A percentile compares a stretch with the other conserved stretches of the same genome.
Evolutionary conservation across 2,888 invertebrate genomes (phyloP).

Genomic region (Laspeyria flexula): DNA sequence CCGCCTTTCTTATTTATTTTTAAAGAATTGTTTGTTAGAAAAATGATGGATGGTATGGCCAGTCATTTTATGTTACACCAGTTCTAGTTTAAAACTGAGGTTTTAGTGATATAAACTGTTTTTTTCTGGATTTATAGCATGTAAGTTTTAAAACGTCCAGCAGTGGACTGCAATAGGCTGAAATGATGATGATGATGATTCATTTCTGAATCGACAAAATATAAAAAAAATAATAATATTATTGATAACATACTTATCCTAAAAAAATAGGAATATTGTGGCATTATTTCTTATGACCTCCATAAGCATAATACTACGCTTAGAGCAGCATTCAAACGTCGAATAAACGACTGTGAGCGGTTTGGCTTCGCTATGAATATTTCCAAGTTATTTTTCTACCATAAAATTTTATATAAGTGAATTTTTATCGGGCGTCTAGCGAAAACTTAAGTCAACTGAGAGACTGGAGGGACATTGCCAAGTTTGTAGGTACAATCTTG

Average conservation of each 20-base stretch:
- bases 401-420: slow-evolving; percentile 3
- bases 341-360: not conserved
- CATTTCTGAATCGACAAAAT: too few relatives aligned
- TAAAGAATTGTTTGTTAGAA: not conserved
- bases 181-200: too few relatives aligned
- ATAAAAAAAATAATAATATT: too few relatives aligned
- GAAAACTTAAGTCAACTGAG: slow-evolving; percentile 3
- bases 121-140: not conserved
- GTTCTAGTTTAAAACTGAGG: not conserved
- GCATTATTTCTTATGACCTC: not conserved
- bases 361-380: not conserved
- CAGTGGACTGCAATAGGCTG: too few relatives aligned
- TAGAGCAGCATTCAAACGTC: not conserved
- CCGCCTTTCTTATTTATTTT: slow-evolving; percentile 11
- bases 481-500: slow-evolving; percentile 2
- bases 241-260: too few relatives aligned
- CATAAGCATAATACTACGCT: not conserved
- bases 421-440: not conserved
- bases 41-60: not conserved
- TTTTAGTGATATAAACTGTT: not conserved
- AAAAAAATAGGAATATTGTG: not conserved
- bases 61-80: not conserved
- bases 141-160: too few relatives aligned
- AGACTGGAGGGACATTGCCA: slow-evolving; percentile 2
- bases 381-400: not conserved